Evolutionary conservation across 2,797 vertebrate genomes (phyloP).

Genomic region (Hybognathus amarus): DNA sequence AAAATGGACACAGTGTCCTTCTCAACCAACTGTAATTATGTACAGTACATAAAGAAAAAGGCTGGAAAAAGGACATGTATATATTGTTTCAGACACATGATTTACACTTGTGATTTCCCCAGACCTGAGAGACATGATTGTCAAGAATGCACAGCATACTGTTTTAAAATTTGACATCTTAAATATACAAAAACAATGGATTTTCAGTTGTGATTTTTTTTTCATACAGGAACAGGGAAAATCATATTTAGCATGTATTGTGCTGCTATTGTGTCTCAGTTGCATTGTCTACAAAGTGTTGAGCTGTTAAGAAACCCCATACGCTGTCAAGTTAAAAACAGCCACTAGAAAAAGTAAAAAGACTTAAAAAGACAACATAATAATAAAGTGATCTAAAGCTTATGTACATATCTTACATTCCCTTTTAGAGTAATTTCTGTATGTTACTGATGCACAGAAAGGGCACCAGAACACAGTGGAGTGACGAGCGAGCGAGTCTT

Average conservation of each 20-base stretch:
- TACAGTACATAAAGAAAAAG: constrained; percentile 60
- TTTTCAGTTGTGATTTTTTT: constrained; percentile 57
- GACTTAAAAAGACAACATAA: constrained; percentile 70
- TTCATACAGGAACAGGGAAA: constrained; percentile 59
- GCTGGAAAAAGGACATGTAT: constrained; percentile 63
- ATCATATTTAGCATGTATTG: background rate
- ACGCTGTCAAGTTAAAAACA: constrained; percentile 57
- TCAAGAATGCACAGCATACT: constrained; percentile 74
- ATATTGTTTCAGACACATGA: constrained; percentile 29
- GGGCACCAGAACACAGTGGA: constrained; percentile 68
- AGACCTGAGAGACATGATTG: constrained; percentile 79
- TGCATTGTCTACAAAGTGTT: constrained; percentile 3
- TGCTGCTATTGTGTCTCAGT: constrained; percentile 17
- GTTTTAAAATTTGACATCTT: constrained; percentile 50
- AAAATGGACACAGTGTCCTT: constrained; percentile 65
- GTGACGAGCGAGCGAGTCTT: background rate
- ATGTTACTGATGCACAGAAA: constrained; percentile 67
- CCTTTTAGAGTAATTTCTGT: constrained; percentile 73
- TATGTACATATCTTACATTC: constrained; percentile 79
- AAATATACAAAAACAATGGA: background rate
- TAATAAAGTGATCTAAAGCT: constrained; percentile 69
- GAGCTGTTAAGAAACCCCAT: constrained; percentile 64
- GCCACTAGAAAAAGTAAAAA: constrained; percentile 70
- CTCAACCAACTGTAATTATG: constrained; percentile 51
- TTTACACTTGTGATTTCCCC: constrained; percentile 71